Conservation (phyloP, 2,797 vertebrate species). For the Tenualosa ilisha region DNA sequence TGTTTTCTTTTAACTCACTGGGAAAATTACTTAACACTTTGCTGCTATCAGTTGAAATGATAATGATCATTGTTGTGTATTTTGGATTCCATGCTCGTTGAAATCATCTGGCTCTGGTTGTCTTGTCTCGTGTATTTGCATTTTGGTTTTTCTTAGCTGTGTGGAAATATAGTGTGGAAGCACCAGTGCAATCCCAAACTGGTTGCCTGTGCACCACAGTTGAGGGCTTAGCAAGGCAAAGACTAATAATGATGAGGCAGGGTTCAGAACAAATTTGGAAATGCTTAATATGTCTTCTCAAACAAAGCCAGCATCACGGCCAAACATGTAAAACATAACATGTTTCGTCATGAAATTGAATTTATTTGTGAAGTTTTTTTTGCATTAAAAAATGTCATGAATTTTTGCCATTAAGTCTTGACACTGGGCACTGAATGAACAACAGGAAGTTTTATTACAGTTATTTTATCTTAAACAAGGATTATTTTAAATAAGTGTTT, state of each 20-base stretch:
- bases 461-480: neutral
- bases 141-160: conserved; percentile 38
- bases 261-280: neutral
- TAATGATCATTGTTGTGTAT: conserved; percentile 49
- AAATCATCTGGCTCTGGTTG: conserved; percentile 44
- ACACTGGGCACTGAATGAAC: conserved; percentile 21
- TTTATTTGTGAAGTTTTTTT: conserved; percentile 14
- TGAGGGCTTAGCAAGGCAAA: conserved; percentile 11
- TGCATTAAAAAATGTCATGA: neutral
- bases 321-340: neutral
- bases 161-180: conserved; percentile 20
- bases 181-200: conserved; percentile 18
- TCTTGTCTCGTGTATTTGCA: conserved; percentile 35
- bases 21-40: conserved; percentile 62
- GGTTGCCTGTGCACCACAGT: neutral
- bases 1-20: conserved; percentile 62
- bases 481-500: neutral
- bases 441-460: conserved; percentile 8
- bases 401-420: conserved; percentile 3
- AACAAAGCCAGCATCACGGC: neutral
- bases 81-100: conserved; percentile 47
- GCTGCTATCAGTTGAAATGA: conserved; percentile 73
- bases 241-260: neutral
- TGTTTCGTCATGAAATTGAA: neutral
- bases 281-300: neutral